Evolutionary conservation across 1,140 invertebrate species (phyloP).

Genomic region (Luehdorfia chinensis): DNA sequence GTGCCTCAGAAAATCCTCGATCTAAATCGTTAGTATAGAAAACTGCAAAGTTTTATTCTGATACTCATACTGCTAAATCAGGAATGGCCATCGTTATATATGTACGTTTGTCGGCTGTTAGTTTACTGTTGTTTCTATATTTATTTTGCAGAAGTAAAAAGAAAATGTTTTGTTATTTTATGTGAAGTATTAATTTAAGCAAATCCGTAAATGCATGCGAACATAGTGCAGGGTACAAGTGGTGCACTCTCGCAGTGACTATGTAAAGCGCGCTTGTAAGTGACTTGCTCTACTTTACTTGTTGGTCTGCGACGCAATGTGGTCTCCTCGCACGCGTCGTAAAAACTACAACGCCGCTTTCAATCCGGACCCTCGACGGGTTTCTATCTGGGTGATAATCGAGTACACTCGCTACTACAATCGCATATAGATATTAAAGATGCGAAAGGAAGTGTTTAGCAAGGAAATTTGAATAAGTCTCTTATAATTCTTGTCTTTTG

Average conservation of each 20-base stretch:
- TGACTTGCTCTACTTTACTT: conserved; percentile 41
- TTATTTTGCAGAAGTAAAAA: too few species aligned
- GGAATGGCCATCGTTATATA: too few species aligned
- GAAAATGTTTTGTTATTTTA: too few species aligned
- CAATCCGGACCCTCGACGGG: conserved; percentile 46
- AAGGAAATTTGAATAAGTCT: too few species aligned
- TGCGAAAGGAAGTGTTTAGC: conserved; percentile 1
- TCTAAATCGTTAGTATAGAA: too few species aligned
- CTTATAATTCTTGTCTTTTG: too few species aligned
- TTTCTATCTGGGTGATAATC: conserved; percentile 48
- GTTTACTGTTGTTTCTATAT: too few species aligned
- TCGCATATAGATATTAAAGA: conserved; percentile 17
- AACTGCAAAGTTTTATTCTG: too few species aligned
- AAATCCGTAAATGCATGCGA: neutral
- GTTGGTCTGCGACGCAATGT: conserved; percentile 32
- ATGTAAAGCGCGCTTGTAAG: conserved; percentile 22
- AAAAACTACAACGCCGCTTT: conserved; percentile 59
- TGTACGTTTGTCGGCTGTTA: too few species aligned
- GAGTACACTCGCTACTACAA: conserved; percentile 34
- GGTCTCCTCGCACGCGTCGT: conserved; percentile 25
- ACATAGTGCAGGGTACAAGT: neutral
- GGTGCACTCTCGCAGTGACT: neutral
- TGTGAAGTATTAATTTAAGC: too few species aligned
- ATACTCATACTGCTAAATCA: too few species aligned
- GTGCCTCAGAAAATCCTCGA: too few species aligned